phyloP scores from a whole-genome alignment of 2,888 invertebrate genomes.

The Microctonus hyperodae region DNA sequence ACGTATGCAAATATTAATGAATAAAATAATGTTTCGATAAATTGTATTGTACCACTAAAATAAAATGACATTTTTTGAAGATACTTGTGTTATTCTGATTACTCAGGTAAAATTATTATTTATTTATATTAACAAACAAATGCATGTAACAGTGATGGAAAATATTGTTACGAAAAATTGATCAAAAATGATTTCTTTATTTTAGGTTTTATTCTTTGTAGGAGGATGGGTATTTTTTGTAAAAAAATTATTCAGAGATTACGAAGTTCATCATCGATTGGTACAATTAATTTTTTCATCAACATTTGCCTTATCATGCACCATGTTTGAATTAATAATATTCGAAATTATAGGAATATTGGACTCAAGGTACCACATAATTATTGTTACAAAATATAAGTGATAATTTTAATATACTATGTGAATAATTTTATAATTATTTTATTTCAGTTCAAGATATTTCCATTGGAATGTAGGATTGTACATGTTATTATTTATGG shows the following conservation, averaged over 20 bases:
- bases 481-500: conserved; percentile 89
- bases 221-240: conserved; percentile 99
- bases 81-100: conserved; percentile 82
- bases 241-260: conserved; percentile 95
- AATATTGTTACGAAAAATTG: conserved; percentile 29
- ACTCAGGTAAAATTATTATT: conserved; percentile 71
- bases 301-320: conserved; percentile 95
- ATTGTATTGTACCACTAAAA: neutral
- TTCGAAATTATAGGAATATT: conserved; percentile 97
- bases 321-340: conserved; percentile 99
- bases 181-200: conserved; percentile 40
- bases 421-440: conserved; percentile 20
- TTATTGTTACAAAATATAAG: conserved; percentile 12
- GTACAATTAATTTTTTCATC: conserved; percentile 96
- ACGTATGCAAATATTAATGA: neutral
- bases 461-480: conserved; percentile 96
- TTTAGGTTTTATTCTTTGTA: conserved; percentile 90
- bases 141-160: conserved; percentile 1
- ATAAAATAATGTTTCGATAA: neutral
- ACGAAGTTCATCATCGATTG: conserved; percentile 93
- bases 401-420: conserved; percentile 14
- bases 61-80: conserved; percentile 83
- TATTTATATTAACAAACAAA: conserved; percentile 24
- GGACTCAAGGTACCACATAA: conserved; percentile 79
- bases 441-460: conserved; percentile 77